These are phyloP conservation scores for Cephus rjabovi DNA, from an alignment of 2,888 invertebrate species.

Conservation along the genomic window DNA sequence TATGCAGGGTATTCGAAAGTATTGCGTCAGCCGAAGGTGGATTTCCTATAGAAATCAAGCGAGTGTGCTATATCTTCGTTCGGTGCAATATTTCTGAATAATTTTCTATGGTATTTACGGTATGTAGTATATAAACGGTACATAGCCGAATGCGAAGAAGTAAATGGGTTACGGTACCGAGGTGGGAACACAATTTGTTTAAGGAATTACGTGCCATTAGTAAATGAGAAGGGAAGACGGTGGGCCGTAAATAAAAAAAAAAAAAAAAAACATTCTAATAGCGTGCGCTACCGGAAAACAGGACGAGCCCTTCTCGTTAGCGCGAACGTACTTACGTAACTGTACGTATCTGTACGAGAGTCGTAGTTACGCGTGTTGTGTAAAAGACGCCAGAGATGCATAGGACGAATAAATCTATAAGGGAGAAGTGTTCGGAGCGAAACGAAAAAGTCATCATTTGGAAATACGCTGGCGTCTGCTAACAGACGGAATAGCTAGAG, in stretches of 20 bases:
- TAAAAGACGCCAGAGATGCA: neutral
- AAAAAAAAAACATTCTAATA: neutral
- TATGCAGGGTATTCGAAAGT: neutral
- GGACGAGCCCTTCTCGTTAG: slow-evolving; percentile 26
- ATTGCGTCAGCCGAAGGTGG: neutral
- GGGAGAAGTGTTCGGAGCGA: neutral
- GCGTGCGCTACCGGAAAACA: slow-evolving; percentile 9
- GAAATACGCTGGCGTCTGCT: neutral
- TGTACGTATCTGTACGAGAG: neutral
- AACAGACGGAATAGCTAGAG: neutral
- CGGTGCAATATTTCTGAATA: neutral
- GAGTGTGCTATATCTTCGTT: neutral
- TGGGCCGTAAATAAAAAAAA: slow-evolving; percentile 3
- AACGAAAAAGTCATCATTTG: neutral
- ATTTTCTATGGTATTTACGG: neutral
- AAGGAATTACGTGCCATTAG: slow-evolving; percentile 20
- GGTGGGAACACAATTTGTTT: neutral
- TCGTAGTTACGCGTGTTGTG: neutral
- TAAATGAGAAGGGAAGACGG: slow-evolving; percentile 31
- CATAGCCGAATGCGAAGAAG: neutral
- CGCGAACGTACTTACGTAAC: slow-evolving; percentile 16
- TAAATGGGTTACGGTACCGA: neutral
- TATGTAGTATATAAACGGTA: neutral
- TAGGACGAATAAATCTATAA: neutral
- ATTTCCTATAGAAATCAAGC: neutral